Conservation (phyloP, 1,140 invertebrate species). For the Anadara kagoshimensis region DNA sequence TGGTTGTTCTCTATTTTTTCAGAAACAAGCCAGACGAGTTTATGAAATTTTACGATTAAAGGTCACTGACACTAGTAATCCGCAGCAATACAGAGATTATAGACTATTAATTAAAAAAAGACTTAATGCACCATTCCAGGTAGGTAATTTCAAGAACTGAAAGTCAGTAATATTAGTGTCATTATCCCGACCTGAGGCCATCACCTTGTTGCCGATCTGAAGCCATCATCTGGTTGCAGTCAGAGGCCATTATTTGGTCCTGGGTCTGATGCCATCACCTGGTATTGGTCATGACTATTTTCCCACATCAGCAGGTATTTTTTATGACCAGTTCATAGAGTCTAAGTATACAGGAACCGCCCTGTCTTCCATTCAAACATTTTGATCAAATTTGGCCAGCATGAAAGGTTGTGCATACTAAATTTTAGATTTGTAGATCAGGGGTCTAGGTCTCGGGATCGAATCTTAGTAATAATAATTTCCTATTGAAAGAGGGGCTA, state of each 20-base stretch:
- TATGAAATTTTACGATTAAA: slow-evolving; percentile 92
- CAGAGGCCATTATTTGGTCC: too few species aligned
- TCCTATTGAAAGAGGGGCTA: too few species aligned
- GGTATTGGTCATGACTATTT: not conserved
- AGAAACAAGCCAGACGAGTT: slow-evolving; percentile 87
- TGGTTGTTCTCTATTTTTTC: too few species aligned
- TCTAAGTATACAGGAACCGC: too few species aligned
- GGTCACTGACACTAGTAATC: slow-evolving; percentile 82
- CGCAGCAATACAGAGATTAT: slow-evolving; percentile 83
- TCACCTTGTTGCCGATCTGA: not conserved
- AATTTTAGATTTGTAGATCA: too few species aligned
- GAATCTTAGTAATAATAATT: too few species aligned
- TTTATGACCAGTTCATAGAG: not conserved
- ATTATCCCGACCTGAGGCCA: not conserved
- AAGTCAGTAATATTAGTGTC: not conserved
- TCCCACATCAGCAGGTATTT: not conserved
- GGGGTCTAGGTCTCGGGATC: too few species aligned
- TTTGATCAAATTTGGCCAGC: too few species aligned
- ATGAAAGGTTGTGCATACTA: too few species aligned
- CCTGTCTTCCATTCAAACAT: too few species aligned
- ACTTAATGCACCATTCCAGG: slow-evolving; percentile 84
- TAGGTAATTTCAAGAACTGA: slow-evolving; percentile 49
- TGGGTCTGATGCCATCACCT: not conserved
- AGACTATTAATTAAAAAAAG: slow-evolving; percentile 89
- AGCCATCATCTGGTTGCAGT: too few species aligned